Conservation (phyloP, 2,797 vertebrate genomes). For the Crotalus adamanteus region DNA sequence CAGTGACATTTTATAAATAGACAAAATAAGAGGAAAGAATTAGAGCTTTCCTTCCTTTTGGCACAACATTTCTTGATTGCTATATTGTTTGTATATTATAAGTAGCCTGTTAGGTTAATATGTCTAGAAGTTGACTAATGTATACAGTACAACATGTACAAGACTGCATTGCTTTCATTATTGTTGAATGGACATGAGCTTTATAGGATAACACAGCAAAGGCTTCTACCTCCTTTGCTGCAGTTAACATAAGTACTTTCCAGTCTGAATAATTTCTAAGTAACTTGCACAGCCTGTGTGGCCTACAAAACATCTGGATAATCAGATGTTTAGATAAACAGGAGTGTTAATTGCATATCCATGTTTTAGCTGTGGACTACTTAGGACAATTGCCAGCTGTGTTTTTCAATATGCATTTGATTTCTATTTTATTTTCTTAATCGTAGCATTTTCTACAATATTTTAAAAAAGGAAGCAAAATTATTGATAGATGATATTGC, state of each 20-base stretch:
- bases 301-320: conserved; percentile 37
- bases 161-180: conserved; percentile 64
- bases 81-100: conserved; percentile 76
- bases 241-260: conserved; percentile 52
- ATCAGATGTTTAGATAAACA: conserved; percentile 15
- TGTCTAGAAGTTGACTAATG: conserved; percentile 69
- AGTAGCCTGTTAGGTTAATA: conserved; percentile 56
- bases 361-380: conserved; percentile 10
- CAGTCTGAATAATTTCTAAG: conserved; percentile 67
- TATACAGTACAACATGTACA: conserved; percentile 70
- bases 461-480: not conserved
- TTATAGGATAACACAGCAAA: conserved; percentile 66
- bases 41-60: conserved; percentile 78
- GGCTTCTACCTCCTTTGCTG: conserved; percentile 50
- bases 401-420: not conserved
- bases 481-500: not conserved
- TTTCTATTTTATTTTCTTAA: not conserved
- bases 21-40: conserved; percentile 78
- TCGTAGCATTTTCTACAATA: not conserved
- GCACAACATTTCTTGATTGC: conserved; percentile 84
- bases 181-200: conserved; percentile 65
- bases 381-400: conserved; percentile 6
- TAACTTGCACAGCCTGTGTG: conserved; percentile 60
- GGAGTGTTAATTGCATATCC: not conserved
- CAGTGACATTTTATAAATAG: conserved; percentile 70